phyloP scores from a whole-genome alignment of 1,140 invertebrate genomes.

The Ylistrum balloti region DNA sequence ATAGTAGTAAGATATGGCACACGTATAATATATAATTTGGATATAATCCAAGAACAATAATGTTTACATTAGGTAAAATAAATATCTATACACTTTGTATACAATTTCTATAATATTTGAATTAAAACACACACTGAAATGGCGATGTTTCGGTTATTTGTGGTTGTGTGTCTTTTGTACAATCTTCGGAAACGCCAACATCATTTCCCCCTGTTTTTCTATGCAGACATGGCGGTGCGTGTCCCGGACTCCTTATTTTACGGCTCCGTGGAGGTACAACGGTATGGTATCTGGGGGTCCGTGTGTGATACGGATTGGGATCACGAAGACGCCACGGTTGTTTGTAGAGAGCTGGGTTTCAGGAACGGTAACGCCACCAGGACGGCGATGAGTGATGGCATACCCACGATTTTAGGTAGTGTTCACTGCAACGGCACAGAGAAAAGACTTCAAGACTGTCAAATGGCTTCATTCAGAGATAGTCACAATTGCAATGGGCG shows the following conservation, averaged over 20 bases:
- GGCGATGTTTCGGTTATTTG: too few species aligned
- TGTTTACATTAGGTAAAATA: too few species aligned
- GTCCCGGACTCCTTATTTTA: conserved; percentile 51
- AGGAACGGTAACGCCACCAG: conserved; percentile 64
- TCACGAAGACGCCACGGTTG: conserved; percentile 66
- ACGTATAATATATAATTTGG: too few species aligned
- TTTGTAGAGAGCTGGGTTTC: conserved; percentile 56
- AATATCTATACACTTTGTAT: too few species aligned
- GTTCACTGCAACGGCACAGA: conserved; percentile 70
- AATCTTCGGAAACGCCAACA: too few species aligned
- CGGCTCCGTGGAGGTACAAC: conserved; percentile 61
- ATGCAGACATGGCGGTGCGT: conserved; percentile 54
- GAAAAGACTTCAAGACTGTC: conserved; percentile 61
- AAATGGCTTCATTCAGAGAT: conserved; percentile 56
- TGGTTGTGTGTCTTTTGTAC: not conserved
- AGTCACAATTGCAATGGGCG: conserved; percentile 56
- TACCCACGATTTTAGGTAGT: conserved; percentile 60
- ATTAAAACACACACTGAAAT: too few species aligned
- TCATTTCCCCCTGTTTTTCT: too few species aligned
- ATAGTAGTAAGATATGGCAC: too few species aligned
- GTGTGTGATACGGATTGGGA: conserved; percentile 70
- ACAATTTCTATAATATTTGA: too few species aligned
- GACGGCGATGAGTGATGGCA: conserved; percentile 50
- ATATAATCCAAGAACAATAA: not conserved
- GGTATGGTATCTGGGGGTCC: conserved; percentile 64